Evolutionary conservation across 2,113 vertebrate species (phyloP).

Genomic region (Larimichthys crocea): DNA sequence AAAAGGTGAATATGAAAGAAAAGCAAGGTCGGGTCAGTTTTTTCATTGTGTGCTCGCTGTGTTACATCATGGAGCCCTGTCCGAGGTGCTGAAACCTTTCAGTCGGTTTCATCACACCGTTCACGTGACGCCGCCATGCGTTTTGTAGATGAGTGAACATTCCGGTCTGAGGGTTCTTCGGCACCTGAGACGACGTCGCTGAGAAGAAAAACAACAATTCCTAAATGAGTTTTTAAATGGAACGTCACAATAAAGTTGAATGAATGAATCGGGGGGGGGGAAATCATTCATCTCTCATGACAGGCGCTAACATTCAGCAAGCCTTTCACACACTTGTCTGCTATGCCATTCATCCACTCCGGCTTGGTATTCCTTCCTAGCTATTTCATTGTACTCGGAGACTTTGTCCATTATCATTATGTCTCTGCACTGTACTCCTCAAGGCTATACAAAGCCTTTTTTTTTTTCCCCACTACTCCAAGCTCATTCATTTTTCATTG

Average conservation of each 20-base stretch:
- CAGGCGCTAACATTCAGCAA: slow-evolving; percentile 50
- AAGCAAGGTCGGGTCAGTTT: not conserved
- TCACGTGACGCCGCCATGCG: not conserved
- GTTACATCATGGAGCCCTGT: slow-evolving; percentile 29
- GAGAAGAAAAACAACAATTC: not conserved
- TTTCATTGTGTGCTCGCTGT: not conserved
- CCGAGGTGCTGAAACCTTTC: slow-evolving; percentile 42
- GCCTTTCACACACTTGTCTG: slow-evolving; percentile 52
- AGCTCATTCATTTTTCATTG: slow-evolving; percentile 75
- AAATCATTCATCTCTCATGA: slow-evolving; percentile 48
- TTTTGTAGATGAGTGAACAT: not conserved
- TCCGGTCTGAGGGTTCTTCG: not conserved
- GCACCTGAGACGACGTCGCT: not conserved
- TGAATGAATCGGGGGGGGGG: not conserved
- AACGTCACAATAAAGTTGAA: slow-evolving; percentile 19
- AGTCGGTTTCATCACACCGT: slow-evolving; percentile 45
- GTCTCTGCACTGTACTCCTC: slow-evolving; percentile 68
- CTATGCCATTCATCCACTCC: slow-evolving; percentile 46
- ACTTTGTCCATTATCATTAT: slow-evolving; percentile 68
- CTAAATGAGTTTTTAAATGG: slow-evolving; percentile 45
- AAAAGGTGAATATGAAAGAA: slow-evolving; percentile 6
- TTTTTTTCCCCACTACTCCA: slow-evolving; percentile 33
- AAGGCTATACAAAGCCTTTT: slow-evolving; percentile 66
- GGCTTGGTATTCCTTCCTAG: slow-evolving; percentile 42
- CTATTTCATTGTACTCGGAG: slow-evolving; percentile 60